Base-by-base conservation (phyloP, 2,113 vertebrate genomes). In the Callorhinus ursinus region DNA sequence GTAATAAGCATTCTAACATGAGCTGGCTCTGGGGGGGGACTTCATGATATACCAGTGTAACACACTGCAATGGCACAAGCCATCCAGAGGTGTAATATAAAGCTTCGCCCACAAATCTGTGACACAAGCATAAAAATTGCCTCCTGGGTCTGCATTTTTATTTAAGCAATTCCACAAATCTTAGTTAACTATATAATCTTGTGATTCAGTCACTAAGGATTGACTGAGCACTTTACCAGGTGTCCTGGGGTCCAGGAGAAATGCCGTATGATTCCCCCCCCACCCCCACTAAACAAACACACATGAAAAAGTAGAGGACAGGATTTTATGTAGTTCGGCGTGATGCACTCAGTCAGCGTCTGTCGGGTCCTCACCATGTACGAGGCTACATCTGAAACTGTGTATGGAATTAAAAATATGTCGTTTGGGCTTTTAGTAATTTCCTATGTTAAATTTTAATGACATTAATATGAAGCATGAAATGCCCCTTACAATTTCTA, bases 401-500 rank as follows among this genome's bases (percentile, higher is more conserved):
- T 36, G 14, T 71, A 28, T 36, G 33, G n/a, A 74, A 63, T 81
- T 7, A n/a, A 81, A 79, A 69, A 74, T 69, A 53, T 24, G 24
- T 26, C 36, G 33, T 93, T 82, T 84, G 79, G 33, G 4, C 11
- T 88, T 93, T 91, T 82, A 82, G 51, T 90, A 59, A 55, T 63
- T 93, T 69, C 87, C n/a, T 59, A 18, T 79, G 59, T 65, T 95
- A 94, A 94, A 79, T 36, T 77, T 77, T 82, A 53, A 74, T 96
- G 42, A 91, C 63, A 79, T 86, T 85, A 93, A 36, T 65, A n/a
- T 15, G n/a, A 77, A 92, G 46, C 36, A 79, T 59, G 13, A 90
- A 91, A 65, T 57, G 46, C 57, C 1, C 16, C 26, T 85, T 91
- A 31, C 53, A 65, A 67, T 90, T 79, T 39, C 55, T 2, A 15